phyloP scores from a whole-genome alignment of 2,888 invertebrate genomes.

The Coenonympha arcania region DNA sequence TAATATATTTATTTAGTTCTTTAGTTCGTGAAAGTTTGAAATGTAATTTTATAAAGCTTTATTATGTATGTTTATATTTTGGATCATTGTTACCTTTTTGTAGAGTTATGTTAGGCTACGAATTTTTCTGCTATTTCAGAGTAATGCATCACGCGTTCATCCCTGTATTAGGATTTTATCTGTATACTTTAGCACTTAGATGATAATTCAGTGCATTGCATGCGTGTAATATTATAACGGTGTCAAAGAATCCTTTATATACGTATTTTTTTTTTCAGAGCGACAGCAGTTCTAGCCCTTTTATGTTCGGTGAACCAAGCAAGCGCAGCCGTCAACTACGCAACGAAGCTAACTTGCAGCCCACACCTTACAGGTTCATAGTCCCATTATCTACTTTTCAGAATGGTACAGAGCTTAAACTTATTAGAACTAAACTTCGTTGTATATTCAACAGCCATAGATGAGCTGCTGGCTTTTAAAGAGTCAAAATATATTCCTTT shows the following conservation, averaged over 20 bases:
- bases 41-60: neutral
- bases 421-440: too few species aligned
- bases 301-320: constrained; percentile 49
- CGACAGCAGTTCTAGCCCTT: constrained; percentile 32
- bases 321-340: constrained; percentile 46
- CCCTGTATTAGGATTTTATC: too few species aligned
- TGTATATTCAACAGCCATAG: too few species aligned
- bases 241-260: too few species aligned
- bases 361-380: constrained; percentile 39
- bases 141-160: neutral
- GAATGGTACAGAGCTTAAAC: too few species aligned
- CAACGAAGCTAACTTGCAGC: constrained; percentile 38
- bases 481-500: too few species aligned
- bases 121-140: neutral
- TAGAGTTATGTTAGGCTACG: neutral
- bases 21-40: neutral
- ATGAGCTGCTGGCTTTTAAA: too few species aligned
- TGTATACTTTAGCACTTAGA: too few species aligned
- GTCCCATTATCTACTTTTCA: too few species aligned
- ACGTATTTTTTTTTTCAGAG: constrained; percentile 14
- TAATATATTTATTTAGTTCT: neutral
- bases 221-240: too few species aligned
- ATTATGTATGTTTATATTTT: neutral
- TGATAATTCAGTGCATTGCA: too few species aligned
- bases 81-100: neutral